A percentile compares a stretch with the other conserved stretches of the same genome.
Evolutionary conservation across 2,888 invertebrate species (phyloP).

Genomic region (Rhamphomyia laevipes): DNA sequence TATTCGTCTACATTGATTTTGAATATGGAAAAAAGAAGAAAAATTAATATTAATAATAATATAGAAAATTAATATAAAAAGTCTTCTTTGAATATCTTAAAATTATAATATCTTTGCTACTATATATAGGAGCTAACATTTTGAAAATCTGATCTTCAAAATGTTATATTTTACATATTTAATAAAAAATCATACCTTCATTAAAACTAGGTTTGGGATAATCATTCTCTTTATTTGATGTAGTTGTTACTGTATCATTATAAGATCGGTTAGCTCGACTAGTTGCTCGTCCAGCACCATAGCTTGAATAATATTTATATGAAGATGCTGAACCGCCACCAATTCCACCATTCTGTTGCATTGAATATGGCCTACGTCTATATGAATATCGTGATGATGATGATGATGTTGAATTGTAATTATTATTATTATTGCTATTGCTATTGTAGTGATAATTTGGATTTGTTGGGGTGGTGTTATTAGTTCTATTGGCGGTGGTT

Average conservation of each 20-base stretch:
- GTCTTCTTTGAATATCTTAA: too few relatives aligned
- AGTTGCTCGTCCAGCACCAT: constrained; percentile 7
- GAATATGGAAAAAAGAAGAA: too few relatives aligned
- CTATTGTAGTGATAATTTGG: constrained; percentile 3
- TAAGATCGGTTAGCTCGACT: constrained; percentile 7
- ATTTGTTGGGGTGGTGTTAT: neutral
- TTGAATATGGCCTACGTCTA: constrained; percentile 10
- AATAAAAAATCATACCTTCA: constrained; percentile 15
- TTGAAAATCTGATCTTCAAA: too few relatives aligned
- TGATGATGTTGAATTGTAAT: constrained; percentile 2
- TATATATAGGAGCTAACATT: too few relatives aligned
- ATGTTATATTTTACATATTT: too few relatives aligned
- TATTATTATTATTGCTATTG: constrained; percentile 6
- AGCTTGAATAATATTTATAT: constrained; percentile 5
- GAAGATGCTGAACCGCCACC: neutral
- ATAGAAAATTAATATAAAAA: too few relatives aligned
- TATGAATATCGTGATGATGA: constrained; percentile 11
- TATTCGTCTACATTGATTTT: too few relatives aligned
- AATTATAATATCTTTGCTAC: too few relatives aligned
- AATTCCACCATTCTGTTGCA: constrained; percentile 4
- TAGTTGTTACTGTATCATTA: neutral
- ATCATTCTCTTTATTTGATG: constrained; percentile 7
- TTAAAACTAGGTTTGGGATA: constrained; percentile 14
- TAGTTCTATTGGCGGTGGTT: neutral
- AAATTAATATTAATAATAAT: too few relatives aligned